Conservation (phyloP, 1,140 invertebrate species). For the Atta colombica region DNA sequence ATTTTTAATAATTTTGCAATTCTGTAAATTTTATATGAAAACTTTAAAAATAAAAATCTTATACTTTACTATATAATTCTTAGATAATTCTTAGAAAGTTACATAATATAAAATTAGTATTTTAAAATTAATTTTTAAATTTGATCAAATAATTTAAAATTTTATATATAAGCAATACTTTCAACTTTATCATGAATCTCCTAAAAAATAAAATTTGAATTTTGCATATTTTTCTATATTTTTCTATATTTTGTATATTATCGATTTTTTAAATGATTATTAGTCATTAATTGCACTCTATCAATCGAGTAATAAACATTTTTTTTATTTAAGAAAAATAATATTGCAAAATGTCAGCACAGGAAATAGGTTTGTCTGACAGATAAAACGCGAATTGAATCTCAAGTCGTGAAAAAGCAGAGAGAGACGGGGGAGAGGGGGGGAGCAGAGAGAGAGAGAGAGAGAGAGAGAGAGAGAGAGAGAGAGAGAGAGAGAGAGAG, state of each 20-base stretch:
- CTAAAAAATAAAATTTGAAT: neutral
- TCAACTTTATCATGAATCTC: neutral
- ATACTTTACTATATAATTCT: neutral
- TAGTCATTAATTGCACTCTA: neutral
- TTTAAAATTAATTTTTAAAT: slow-evolving; percentile 1
- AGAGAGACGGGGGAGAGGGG: neutral
- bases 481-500: no score
- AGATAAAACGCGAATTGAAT: neutral
- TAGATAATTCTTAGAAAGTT: neutral
- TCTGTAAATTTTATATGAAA: neutral
- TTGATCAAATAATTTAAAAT: neutral
- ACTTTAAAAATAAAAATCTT: neutral
- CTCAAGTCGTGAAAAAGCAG: neutral
- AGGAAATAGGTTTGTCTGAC: slow-evolving; percentile 1
- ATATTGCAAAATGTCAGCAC: neutral
- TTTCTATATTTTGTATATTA: neutral
- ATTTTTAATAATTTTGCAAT: neutral
- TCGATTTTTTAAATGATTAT: neutral
- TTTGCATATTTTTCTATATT: no score
- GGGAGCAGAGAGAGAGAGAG: neutral
- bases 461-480: neutral
- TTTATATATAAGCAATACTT: neutral
- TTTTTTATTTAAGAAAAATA: neutral
- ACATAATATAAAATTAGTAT: neutral
- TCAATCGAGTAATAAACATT: neutral